phyloP scores from a whole-genome alignment of 2,113 vertebrate species.

The Xiphophorus maculatus region DNA sequence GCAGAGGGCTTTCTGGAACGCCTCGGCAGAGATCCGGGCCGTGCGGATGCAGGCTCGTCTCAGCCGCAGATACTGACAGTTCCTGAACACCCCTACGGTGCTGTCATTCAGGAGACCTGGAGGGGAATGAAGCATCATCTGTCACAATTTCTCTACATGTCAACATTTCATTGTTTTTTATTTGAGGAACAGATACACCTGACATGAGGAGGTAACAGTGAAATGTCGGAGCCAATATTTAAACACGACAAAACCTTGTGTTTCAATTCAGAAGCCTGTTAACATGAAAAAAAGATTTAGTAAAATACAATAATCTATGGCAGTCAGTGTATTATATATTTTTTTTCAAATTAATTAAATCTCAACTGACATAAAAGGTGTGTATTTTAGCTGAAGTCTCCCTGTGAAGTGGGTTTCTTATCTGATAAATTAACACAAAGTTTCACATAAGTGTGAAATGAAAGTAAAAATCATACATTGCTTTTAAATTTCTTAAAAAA shows the following conservation, averaged over 20 bases:
- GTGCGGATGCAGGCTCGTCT: constrained; percentile 94
- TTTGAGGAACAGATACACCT: no score
- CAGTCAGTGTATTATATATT: background rate
- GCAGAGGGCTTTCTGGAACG: constrained; percentile 93
- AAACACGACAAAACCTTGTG: background rate
- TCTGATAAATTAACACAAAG: no score
- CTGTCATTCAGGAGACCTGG: constrained; percentile 95
- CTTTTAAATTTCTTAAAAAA: no score
- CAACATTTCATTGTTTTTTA: no score
- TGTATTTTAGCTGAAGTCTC: background rate
- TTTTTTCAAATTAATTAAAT: background rate
- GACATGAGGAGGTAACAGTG: no score
- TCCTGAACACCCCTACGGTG: constrained; percentile 94
- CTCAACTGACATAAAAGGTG: background rate
- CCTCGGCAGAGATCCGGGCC: constrained; percentile 95
- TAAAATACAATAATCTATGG: background rate
- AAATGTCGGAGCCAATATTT: background rate
- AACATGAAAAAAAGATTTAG: background rate
- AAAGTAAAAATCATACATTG: no score
- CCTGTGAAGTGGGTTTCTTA: no score
- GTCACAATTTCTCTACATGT: background rate
- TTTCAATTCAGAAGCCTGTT: background rate
- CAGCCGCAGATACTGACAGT: constrained; percentile 88
- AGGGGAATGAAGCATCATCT: background rate
- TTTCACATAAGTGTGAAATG: no score